phyloP scores from a whole-genome alignment of 2,113 vertebrate species.

The Oreochromis aureus region DNA sequence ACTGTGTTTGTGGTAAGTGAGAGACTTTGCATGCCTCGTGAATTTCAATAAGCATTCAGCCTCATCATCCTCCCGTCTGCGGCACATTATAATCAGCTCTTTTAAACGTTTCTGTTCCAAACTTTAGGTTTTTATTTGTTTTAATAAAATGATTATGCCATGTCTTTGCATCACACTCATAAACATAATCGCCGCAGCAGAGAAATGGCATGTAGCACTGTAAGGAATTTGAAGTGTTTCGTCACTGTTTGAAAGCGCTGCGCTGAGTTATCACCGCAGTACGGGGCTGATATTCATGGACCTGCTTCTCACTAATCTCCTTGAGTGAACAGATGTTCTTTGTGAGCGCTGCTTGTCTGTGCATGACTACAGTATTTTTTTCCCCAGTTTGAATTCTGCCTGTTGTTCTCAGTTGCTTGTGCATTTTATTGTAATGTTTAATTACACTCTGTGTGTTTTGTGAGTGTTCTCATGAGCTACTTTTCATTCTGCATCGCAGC shows the following conservation, averaged over 20 bases:
- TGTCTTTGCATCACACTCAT: not conserved
- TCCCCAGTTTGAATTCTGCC: not conserved
- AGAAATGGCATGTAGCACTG: slow-evolving; percentile 24
- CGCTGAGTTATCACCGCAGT: not conserved
- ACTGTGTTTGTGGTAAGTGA: slow-evolving; percentile 94
- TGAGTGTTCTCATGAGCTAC: not conserved
- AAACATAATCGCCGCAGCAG: not conserved
- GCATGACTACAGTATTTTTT: slow-evolving; percentile 48
- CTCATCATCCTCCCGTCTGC: slow-evolving; percentile 75
- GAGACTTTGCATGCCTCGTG: slow-evolving; percentile 93
- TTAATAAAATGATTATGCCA: not conserved
- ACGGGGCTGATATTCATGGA: not conserved
- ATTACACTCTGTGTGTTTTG: not conserved
- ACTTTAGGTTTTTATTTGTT: not conserved
- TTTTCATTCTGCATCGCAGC: slow-evolving; percentile 1
- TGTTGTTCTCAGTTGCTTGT: not conserved
- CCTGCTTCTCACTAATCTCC: slow-evolving; percentile 11
- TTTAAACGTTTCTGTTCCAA: not conserved
- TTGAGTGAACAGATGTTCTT: slow-evolving; percentile 10
- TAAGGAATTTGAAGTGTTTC: not conserved
- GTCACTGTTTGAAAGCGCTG: not conserved
- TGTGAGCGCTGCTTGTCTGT: slow-evolving; percentile 23
- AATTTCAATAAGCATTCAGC: slow-evolving; percentile 83
- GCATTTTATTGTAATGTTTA: not conserved
- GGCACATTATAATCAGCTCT: slow-evolving; percentile 18